These are phyloP conservation scores for Sthenelais limicola DNA, from an alignment of 2,888 invertebrate genomes.

Conservation along the genomic window DNA sequence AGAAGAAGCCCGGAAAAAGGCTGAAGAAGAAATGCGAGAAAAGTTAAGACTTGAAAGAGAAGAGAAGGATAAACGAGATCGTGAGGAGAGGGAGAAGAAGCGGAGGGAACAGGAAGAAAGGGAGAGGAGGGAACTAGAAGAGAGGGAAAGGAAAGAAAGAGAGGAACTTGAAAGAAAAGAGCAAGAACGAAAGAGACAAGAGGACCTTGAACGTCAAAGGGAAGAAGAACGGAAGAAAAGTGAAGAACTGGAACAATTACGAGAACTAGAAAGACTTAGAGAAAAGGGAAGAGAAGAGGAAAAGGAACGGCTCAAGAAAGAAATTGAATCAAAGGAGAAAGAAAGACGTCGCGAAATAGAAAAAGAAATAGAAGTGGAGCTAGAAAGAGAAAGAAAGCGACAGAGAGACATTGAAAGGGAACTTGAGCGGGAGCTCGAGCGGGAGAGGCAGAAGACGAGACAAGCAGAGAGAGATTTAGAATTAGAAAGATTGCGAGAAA, in stretches of 20 bases:
- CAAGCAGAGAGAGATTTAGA: conserved; percentile 14
- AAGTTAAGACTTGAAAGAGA: neutral
- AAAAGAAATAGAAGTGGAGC: conserved; percentile 20
- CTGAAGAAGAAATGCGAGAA: neutral
- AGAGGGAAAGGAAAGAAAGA: conserved; percentile 14
- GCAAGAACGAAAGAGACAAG: neutral
- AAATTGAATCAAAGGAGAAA: neutral
- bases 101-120: conserved; percentile 18
- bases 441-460: conserved; percentile 19
- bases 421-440: conserved; percentile 24
- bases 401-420: conserved; percentile 21
- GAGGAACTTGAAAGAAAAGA: conserved; percentile 8
- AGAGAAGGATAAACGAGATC: conserved; percentile 1
- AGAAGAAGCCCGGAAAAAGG: neutral
- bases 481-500: conserved; percentile 38
- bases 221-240: conserved; percentile 1
- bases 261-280: conserved; percentile 19
- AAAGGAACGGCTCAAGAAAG: neutral
- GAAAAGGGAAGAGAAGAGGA: conserved; percentile 17
- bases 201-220: neutral
- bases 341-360: conserved; percentile 9
- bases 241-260: neutral
- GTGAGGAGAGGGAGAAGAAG: conserved; percentile 1
- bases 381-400: conserved; percentile 18
- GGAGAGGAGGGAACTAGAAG: conserved; percentile 16